A percentile compares a stretch with the other conserved stretches of the same genome.
phyloP scores from a whole-genome alignment of 1,140 invertebrate species.

The Drosophila kurseongensis region DNA sequence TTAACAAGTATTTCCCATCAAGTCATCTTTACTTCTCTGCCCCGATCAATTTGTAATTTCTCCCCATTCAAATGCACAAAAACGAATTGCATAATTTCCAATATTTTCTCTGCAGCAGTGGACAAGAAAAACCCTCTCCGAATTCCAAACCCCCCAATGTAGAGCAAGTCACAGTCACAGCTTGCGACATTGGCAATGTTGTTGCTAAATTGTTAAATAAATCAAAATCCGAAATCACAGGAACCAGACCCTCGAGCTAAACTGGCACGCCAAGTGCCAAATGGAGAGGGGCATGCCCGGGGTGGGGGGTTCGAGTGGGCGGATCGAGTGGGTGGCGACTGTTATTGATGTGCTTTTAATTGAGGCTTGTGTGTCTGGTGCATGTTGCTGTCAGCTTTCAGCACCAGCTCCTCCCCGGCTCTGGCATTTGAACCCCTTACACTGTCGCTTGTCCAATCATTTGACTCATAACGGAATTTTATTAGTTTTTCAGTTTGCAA shows the following conservation, averaged over 20 bases:
- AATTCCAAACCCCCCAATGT: neutral
- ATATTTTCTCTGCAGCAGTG: constrained; percentile 1
- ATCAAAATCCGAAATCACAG: constrained; percentile 68
- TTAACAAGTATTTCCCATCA: neutral
- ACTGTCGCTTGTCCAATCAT: constrained; percentile 62
- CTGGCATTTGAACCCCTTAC: constrained; percentile 9
- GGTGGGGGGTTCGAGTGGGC: neutral
- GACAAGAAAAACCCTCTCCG: constrained; percentile 2
- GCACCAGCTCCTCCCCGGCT: constrained; percentile 10
- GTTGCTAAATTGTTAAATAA: constrained; percentile 80
- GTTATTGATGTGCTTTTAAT: constrained; percentile 84
- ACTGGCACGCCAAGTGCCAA: constrained; percentile 72
- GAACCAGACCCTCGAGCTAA: constrained; percentile 40
- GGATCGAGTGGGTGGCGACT: constrained; percentile 16
- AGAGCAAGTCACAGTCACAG: constrained; percentile 50
- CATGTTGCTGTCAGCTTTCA: constrained; percentile 55
- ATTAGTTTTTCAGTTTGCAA: constrained; percentile 57
- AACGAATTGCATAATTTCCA: constrained; percentile 10
- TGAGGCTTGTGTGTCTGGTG: constrained; percentile 64
- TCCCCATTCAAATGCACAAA: constrained; percentile 2
- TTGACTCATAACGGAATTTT: constrained; percentile 74
- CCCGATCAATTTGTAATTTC: constrained; percentile 25
- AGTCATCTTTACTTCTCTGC: neutral
- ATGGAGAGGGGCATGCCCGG: constrained; percentile 36
- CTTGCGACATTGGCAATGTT: constrained; percentile 59